These are phyloP conservation scores for Magallana nippona DNA, from an alignment of 2,888 invertebrate genomes.

Conservation along the genomic window DNA sequence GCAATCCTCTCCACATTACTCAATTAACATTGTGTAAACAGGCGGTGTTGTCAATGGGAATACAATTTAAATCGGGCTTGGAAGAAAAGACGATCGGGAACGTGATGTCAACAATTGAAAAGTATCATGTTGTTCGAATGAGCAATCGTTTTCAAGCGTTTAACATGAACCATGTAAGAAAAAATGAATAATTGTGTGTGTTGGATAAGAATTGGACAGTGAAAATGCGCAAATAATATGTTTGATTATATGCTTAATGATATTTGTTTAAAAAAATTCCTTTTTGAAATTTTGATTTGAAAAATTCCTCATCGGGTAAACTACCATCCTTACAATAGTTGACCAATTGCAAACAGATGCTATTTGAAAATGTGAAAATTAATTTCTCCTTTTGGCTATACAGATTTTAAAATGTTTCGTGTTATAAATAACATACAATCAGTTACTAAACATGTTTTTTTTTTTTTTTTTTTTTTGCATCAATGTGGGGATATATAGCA, in stretches of 20 bases:
- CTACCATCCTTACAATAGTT: too few relatives aligned
- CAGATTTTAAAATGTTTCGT: too few relatives aligned
- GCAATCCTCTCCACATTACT: constrained; percentile 30
- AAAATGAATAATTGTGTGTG: background rate
- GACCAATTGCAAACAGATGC: too few relatives aligned
- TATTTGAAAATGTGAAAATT: too few relatives aligned
- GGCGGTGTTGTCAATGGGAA: background rate
- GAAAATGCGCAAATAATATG: background rate
- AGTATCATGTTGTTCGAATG: constrained; percentile 13
- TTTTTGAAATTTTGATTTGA: too few relatives aligned
- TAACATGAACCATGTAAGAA: background rate
- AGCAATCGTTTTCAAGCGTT: background rate
- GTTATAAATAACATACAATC: too few relatives aligned
- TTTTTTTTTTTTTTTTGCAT: too few relatives aligned
- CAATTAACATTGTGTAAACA: constrained; percentile 21
- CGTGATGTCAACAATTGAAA: constrained; percentile 31
- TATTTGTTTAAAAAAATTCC: background rate
- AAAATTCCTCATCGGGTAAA: too few relatives aligned
- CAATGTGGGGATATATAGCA: too few relatives aligned
- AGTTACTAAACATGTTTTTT: too few relatives aligned
- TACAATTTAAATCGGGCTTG: constrained; percentile 20
- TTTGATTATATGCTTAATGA: background rate
- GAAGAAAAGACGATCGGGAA: constrained; percentile 28
- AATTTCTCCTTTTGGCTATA: too few relatives aligned
- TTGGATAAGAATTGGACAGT: background rate